Evolutionary conservation across 2,797 vertebrate genomes (phyloP).

Genomic region (Takifugu ocellatus): DNA sequence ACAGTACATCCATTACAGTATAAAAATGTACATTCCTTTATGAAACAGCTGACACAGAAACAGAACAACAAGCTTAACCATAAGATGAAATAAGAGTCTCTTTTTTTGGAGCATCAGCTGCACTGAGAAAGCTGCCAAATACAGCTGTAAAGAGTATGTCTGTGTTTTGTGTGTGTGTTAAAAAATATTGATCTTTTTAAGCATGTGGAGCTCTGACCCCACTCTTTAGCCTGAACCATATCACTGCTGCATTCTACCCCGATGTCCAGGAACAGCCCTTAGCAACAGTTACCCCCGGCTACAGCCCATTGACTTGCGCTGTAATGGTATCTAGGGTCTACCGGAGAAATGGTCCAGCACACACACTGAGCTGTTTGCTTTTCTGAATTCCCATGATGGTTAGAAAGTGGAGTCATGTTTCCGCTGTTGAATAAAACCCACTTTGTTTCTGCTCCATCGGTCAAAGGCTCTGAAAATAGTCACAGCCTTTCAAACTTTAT

Average conservation of each 20-base stretch:
- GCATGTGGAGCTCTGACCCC: conserved; percentile 38
- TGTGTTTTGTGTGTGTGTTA: conserved; percentile 13
- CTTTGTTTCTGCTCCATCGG: conserved; percentile 70
- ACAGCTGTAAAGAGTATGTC: conserved; percentile 17
- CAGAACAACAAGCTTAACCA: conserved; percentile 19
- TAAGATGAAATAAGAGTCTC: conserved; percentile 46
- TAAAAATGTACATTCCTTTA: conserved; percentile 38
- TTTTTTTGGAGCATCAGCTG: conserved; percentile 33
- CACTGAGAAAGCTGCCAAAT: conserved; percentile 37
- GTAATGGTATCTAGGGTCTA: conserved; percentile 76
- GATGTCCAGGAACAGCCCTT: conserved; percentile 66
- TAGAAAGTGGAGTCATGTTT: conserved; percentile 75
- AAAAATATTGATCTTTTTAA: conserved; percentile 42
- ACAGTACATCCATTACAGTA: conserved; percentile 40
- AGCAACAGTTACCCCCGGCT: conserved; percentile 77
- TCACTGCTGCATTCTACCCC: conserved; percentile 59
- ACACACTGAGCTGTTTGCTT: conserved; percentile 80
- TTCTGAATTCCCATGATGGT: conserved; percentile 79
- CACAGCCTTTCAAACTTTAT: conserved; percentile 71
- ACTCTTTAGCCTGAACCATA: conserved; percentile 42
- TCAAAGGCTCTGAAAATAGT: conserved; percentile 77
- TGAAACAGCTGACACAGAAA: conserved; percentile 36
- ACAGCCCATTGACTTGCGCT: conserved; percentile 73
- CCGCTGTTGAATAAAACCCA: conserved; percentile 68
- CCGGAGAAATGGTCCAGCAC: conserved; percentile 67